A percentile compares a stretch with the other conserved stretches of the same genome.
phyloP scores from a whole-genome alignment of 64 coral and sea anemone species.

The Pocillopora damicornis region DNA sequence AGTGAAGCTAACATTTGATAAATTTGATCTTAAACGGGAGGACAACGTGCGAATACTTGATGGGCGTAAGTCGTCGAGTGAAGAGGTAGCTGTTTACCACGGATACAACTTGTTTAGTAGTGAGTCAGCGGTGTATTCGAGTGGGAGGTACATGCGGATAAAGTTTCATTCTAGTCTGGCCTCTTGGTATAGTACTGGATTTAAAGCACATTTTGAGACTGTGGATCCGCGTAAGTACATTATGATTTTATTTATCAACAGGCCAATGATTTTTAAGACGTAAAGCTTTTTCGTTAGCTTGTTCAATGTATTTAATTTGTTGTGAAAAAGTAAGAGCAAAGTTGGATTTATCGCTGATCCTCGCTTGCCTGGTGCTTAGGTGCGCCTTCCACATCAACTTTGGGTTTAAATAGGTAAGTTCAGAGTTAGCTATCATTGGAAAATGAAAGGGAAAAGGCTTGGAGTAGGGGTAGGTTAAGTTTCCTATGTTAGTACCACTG shows the following conservation, averaged over 20 bases:
- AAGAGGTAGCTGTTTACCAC: too few species aligned
- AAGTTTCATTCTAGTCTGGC: neutral
- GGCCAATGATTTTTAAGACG: neutral
- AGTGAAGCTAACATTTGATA: neutral
- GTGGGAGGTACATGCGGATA: neutral
- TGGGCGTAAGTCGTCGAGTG: neutral
- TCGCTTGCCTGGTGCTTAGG: too few species aligned
- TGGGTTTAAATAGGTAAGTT: too few species aligned
- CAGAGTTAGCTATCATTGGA: too few species aligned
- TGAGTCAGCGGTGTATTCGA: neutral
- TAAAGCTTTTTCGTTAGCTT: too few species aligned
- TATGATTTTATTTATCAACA: neutral
- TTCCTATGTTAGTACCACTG: too few species aligned
- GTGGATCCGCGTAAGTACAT: neutral
- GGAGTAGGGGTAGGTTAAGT: too few species aligned
- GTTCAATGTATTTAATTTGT: too few species aligned
- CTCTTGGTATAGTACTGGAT: neutral
- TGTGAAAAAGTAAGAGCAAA: too few species aligned
- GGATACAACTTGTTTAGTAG: neutral
- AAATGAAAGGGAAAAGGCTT: too few species aligned
- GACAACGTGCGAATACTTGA: conserved; percentile 38
- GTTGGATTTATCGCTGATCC: too few species aligned
- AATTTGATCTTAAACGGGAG: neutral
- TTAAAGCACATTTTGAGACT: conserved; percentile 14
- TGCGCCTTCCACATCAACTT: too few species aligned